phyloP scores from a whole-genome alignment of 2,113 vertebrate genomes.

The Penelope pileata region DNA sequence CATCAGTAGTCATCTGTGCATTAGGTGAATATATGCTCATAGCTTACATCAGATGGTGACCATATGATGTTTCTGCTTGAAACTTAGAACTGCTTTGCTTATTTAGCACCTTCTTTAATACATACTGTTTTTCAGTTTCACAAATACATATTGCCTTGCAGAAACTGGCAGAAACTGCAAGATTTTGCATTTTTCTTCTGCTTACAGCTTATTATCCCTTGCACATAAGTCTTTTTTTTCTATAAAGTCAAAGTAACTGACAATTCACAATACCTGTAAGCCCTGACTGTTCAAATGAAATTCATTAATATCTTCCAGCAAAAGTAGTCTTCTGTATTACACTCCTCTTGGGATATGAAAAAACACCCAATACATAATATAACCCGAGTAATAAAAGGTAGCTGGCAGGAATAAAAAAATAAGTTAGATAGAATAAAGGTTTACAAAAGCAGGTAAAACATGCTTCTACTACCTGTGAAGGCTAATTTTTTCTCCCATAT shows the following conservation, averaged over 20 bases:
- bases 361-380: background rate
- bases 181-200: background rate
- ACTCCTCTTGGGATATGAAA: background rate
- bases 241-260: slow-evolving; percentile 16
- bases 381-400: background rate
- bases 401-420: background rate
- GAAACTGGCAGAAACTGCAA: background rate
- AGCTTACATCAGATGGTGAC: background rate
- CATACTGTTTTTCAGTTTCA: background rate
- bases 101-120: background rate
- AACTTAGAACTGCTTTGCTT: background rate
- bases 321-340: slow-evolving; percentile 3
- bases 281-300: slow-evolving; percentile 1
- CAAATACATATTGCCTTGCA: background rate
- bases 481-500: background rate
- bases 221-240: slow-evolving; percentile 28
- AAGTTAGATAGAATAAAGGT: background rate
- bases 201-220: background rate
- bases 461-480: background rate
- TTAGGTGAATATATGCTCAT: background rate
- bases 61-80: background rate
- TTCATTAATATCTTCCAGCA: slow-evolving; percentile 34
- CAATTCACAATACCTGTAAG: slow-evolving; percentile 26
- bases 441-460: background rate
- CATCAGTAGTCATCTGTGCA: background rate